Percentiles rank a stretch among this genome's conserved stretches.
phyloP scores from a whole-genome alignment of 2,888 invertebrate species.

The Drosophila austrosaltans region DNA sequence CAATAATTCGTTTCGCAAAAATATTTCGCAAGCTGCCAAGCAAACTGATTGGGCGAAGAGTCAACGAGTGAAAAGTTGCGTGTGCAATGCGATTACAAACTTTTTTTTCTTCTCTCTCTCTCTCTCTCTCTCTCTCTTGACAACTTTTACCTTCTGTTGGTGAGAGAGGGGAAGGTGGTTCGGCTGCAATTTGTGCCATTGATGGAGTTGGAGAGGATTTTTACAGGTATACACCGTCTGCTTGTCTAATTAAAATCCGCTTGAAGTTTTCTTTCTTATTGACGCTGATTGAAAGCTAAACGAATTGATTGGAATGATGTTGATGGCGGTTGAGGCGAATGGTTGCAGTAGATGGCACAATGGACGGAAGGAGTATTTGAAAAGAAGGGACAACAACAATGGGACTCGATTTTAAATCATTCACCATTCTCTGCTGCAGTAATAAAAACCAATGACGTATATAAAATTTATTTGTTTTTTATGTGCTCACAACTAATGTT shows the following conservation, averaged over 20 bases:
- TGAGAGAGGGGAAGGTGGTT: neutral
- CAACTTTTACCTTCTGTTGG: conserved; percentile 24
- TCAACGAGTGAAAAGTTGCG: conserved; percentile 60
- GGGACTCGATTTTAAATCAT: conserved; percentile 58
- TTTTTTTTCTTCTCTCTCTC: conserved; percentile 19
- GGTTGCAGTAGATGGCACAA: neutral
- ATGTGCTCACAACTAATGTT: conserved; percentile 73
- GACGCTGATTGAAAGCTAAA: conserved; percentile 59
- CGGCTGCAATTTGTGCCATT: neutral
- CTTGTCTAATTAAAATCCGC: conserved; percentile 57
- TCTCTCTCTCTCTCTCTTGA: conserved; percentile 11
- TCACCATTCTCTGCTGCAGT: conserved; percentile 78
- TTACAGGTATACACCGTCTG: conserved; percentile 8
- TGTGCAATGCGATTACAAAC: conserved; percentile 59
- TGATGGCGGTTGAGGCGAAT: neutral
- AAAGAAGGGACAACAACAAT: conserved; percentile 32
- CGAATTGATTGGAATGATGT: conserved; percentile 15
- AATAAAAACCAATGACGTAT: conserved; percentile 76
- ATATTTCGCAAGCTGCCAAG: conserved; percentile 53
- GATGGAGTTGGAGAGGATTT: neutral
- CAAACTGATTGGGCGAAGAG: conserved; percentile 59
- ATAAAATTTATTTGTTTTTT: conserved; percentile 76
- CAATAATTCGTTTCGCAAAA: conserved; percentile 74
- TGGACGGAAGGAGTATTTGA: neutral
- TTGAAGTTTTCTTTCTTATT: conserved; percentile 34